These are phyloP conservation scores for Ophion ventricosus DNA, from an alignment of 2,888 invertebrate species.

Conservation along the genomic window DNA sequence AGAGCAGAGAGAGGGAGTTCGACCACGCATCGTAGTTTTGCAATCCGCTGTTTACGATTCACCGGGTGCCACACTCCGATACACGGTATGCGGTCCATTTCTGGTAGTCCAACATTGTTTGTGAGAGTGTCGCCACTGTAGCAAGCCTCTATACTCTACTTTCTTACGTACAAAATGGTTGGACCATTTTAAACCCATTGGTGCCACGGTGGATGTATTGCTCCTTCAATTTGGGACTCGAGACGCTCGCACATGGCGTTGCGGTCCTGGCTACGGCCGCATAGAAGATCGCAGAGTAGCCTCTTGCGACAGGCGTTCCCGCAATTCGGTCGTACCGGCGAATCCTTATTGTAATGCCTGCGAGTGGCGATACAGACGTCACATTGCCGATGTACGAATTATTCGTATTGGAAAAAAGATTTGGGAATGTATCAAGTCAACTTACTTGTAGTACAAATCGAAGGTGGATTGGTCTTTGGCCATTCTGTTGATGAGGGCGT, in stretches of 20 bases:
- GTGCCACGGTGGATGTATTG: constrained; percentile 91
- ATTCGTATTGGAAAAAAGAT: background rate
- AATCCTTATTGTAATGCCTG: constrained; percentile 92
- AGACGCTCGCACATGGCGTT: constrained; percentile 92
- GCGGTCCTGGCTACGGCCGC: constrained; percentile 94
- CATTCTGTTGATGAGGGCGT: constrained; percentile 94
- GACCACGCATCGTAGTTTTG: too few relatives aligned
- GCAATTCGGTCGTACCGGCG: constrained; percentile 90
- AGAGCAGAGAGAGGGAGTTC: too few relatives aligned
- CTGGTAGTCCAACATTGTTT: constrained; percentile 67
- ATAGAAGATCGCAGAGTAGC: constrained; percentile 93
- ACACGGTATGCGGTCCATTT: constrained; percentile 11
- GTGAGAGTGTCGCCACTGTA: constrained; percentile 69
- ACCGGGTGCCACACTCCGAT: background rate
- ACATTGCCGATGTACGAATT: background rate
- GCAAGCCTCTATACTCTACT: constrained; percentile 76
- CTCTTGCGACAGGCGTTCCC: constrained; percentile 94
- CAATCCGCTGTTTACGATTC: background rate
- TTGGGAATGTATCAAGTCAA: background rate
- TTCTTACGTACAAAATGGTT: constrained; percentile 92
- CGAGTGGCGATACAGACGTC: constrained; percentile 59
- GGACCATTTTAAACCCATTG: constrained; percentile 95
- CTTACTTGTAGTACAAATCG: constrained; percentile 94
- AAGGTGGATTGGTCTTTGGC: constrained; percentile 94
- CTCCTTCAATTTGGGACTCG: constrained; percentile 92